A percentile compares a stretch with the other conserved stretches of the same genome.
Evolutionary conservation across 2,113 vertebrate genomes (phyloP).

Genomic region (Parotia lawesii): DNA sequence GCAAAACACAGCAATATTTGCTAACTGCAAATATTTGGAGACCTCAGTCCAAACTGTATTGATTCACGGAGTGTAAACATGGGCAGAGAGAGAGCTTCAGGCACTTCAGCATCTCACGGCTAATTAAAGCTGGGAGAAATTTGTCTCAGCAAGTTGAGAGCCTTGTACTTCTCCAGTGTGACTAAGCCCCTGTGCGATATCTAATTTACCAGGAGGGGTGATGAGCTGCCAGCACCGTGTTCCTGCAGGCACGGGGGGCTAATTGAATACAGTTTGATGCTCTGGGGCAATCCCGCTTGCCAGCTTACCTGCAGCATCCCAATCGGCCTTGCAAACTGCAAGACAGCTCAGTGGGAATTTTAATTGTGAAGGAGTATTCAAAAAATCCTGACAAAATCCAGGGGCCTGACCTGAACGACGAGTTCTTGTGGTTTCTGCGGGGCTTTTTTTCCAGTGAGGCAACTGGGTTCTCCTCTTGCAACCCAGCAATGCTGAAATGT

Average conservation of each 20-base stretch:
- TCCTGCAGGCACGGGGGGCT: not conserved
- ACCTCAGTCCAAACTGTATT: not conserved
- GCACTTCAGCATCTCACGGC: not conserved
- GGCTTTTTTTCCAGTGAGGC: not conserved
- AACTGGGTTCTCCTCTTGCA: not conserved
- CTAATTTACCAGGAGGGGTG: slow-evolving; percentile 9
- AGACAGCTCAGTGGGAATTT: not conserved
- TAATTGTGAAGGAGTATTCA: not conserved
- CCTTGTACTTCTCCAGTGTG: not conserved
- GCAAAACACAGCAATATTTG: slow-evolving; percentile 8
- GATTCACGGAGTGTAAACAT: not conserved
- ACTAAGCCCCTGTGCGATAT: not conserved
- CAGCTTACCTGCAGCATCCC: not conserved
- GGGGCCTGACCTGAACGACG: not conserved
- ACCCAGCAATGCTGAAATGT: not conserved
- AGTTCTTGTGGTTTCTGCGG: slow-evolving; percentile 1
- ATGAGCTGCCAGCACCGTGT: slow-evolving; percentile 14
- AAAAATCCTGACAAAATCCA: not conserved
- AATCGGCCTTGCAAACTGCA: not conserved
- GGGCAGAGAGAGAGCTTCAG: not conserved
- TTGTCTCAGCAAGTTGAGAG: slow-evolving; percentile 44
- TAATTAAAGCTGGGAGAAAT: slow-evolving; percentile 46
- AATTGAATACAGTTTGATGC: not conserved
- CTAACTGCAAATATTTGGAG: slow-evolving; percentile 28
- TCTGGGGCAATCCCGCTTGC: not conserved